Percentiles rank a stretch among this genome's conserved stretches.
These are phyloP conservation scores for Oligia fasciuncula DNA, from an alignment of 2,888 invertebrate genomes.

Conservation along the genomic window DNA sequence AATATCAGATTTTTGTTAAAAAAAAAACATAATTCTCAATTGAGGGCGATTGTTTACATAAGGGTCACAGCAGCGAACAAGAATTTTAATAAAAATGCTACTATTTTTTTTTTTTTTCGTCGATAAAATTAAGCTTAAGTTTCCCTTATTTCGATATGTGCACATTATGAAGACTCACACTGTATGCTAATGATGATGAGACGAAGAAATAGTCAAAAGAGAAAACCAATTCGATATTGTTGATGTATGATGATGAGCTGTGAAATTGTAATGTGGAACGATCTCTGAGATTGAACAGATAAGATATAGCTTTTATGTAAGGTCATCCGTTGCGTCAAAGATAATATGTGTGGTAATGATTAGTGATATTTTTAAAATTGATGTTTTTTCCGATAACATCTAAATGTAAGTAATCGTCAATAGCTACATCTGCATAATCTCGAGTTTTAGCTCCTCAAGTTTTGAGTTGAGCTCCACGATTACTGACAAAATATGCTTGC, in stretches of 20 bases:
- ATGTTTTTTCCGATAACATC: constrained; percentile 18
- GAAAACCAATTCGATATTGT: background rate
- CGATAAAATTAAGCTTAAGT: too few relatives aligned
- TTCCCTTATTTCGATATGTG: too few relatives aligned
- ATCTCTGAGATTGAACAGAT: constrained; percentile 36
- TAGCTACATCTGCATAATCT: background rate
- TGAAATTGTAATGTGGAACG: constrained; percentile 18
- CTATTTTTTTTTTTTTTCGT: too few relatives aligned
- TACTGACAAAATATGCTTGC: background rate
- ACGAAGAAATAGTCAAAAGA: background rate
- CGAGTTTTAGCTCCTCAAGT: background rate
- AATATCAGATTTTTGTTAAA: too few relatives aligned
- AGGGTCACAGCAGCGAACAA: too few relatives aligned
- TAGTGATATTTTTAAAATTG: constrained; percentile 3
- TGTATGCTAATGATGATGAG: background rate
- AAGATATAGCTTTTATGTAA: constrained; percentile 19
- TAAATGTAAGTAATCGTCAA: background rate
- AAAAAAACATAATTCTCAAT: too few relatives aligned
- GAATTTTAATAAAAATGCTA: too few relatives aligned
- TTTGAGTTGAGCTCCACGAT: background rate
- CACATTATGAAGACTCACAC: too few relatives aligned
- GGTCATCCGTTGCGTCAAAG: constrained; percentile 32
- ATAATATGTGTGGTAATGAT: background rate
- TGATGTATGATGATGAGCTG: background rate
- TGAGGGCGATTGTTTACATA: too few relatives aligned